phyloP scores from a whole-genome alignment of 2,797 vertebrate species.

The Masticophis lateralis region DNA sequence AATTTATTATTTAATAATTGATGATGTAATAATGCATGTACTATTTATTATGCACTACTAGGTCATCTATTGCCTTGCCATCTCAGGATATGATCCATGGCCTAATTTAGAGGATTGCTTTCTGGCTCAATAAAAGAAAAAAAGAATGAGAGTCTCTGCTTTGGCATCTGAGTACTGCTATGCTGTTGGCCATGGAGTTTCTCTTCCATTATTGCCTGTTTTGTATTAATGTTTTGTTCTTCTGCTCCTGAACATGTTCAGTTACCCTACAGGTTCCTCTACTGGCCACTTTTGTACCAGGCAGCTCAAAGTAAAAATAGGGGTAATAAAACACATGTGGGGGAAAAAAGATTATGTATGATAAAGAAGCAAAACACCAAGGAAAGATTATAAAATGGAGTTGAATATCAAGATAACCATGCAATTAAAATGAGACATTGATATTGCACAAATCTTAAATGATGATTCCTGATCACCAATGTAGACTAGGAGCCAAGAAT shows the following conservation, averaged over 20 bases:
- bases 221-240: no score
- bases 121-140: background rate
- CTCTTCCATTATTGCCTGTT: no score
- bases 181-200: no score
- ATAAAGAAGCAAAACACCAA: slow-evolving; percentile 87
- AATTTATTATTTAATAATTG: background rate
- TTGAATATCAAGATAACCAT: slow-evolving; percentile 82
- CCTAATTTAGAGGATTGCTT: background rate
- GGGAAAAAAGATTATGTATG: slow-evolving; percentile 85
- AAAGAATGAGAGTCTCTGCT: background rate
- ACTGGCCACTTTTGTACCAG: no score
- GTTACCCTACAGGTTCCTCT: no score
- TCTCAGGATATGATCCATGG: background rate
- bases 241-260: no score
- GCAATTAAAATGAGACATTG: slow-evolving; percentile 86
- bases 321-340: slow-evolving; percentile 48
- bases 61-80: background rate
- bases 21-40: no score
- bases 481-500: slow-evolving; percentile 83
- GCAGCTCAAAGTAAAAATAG: no score
- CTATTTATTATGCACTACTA: no score
- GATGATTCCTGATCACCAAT: slow-evolving; percentile 95
- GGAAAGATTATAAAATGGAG: slow-evolving; percentile 88
- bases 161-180: background rate
- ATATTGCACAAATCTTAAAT: slow-evolving; percentile 93